Base-by-base conservation (phyloP, 2,113 vertebrate genomes). In the Siniperca knerii region DNA sequence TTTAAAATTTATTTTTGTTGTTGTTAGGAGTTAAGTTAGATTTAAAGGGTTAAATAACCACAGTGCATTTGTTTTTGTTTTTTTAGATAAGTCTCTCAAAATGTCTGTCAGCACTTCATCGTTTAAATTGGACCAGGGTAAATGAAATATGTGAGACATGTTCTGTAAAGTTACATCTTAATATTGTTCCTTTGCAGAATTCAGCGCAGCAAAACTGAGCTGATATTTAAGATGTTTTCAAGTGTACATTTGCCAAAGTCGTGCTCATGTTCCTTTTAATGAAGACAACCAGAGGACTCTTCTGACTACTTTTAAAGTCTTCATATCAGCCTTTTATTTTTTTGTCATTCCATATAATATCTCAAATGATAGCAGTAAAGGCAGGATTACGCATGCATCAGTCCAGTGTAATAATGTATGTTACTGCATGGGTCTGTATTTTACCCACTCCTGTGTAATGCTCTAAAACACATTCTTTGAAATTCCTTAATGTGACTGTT, bases 181-280 rank as follows among this genome's bases (percentile, higher is more conserved):
- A 62, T 42, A 9, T 21, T 75, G 46, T 15, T 69, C 50, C 12
- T 64, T 21, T 68, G 72, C 4, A 67, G 0, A 64, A 42, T 37
- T 80, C 35, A 25, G 29, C 55, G 23, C 37, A 79, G 50, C n/a
- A 29, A 40, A 66, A 80, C 33, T 23, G 37, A 65, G 25, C 18
- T 66, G 40, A 81, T 60, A n/a, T 67, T 67, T 62, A 1, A 50
- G 33, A 21, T 66, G 70, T 66, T 74, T 78, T 46, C n/a, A 76
- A 1, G 12, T 66, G 15, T 81, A n/a, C 37, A 50, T 81, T 77
- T 81, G 52, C 80, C 65, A 84, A 86, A 79, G 65, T 55, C 46
- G 21, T 25, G 4, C 35, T 77, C 72, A 40, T 46, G 54, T 13
- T 69, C 25, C 50, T 74, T 11, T 12, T 46, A 29, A 16, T 1